These are phyloP conservation scores for Melanostigma gelatinosum DNA, from an alignment of 2,113 vertebrate genomes.

Conservation along the genomic window DNA sequence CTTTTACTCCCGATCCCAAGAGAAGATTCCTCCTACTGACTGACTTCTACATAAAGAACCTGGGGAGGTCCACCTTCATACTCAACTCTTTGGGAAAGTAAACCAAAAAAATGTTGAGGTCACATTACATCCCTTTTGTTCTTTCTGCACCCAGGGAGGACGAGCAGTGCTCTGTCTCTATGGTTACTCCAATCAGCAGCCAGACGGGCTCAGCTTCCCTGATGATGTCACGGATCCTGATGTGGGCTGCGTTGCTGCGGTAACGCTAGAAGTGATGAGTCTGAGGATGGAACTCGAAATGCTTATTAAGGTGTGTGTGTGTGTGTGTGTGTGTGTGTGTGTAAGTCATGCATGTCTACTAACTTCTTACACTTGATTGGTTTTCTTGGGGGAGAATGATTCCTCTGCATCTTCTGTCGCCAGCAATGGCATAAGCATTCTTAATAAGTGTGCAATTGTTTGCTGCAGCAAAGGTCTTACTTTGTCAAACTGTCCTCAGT, in stretches of 20 bases:
- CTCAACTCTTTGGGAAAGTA: neutral
- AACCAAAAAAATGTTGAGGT: neutral
- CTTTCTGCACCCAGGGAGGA: constrained; percentile 83
- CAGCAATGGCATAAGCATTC: neutral
- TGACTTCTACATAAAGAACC: neutral
- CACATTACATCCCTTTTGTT: neutral
- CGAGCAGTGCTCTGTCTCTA: constrained; percentile 89
- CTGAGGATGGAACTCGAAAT: constrained; percentile 88
- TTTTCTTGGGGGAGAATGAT: neutral
- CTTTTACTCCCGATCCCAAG: neutral
- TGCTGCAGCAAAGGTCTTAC: neutral
- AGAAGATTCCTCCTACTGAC: neutral
- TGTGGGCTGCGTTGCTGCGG: constrained; percentile 82
- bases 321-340: constrained; percentile 15
- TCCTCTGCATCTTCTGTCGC: neutral
- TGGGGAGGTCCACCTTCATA: neutral
- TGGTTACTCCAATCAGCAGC: constrained; percentile 89
- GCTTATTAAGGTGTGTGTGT: constrained; percentile 82
- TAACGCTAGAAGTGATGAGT: constrained; percentile 89
- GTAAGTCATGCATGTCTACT: neutral
- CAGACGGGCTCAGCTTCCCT: constrained; percentile 90
- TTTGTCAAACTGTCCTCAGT: neutral
- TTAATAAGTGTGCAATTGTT: neutral
- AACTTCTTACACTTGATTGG: neutral
- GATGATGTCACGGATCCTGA: constrained; percentile 86